Evolutionary conservation across 1,140 invertebrate species (phyloP), one percentile per base, ranked within the genome.

Genomic region (Chlorops oryzae): DNA sequence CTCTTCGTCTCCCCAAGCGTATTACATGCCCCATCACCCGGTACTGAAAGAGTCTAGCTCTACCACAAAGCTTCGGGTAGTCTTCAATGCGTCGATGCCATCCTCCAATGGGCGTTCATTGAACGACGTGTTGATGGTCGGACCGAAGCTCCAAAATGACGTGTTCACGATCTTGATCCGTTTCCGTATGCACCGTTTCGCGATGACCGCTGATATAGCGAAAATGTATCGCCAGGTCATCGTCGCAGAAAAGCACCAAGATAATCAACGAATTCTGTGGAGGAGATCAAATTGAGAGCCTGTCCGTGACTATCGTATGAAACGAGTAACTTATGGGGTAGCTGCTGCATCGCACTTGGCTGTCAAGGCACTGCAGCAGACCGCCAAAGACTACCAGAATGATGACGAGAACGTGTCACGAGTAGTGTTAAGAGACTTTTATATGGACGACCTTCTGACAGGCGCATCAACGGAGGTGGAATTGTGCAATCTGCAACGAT

Each of bases 211-310:
- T 2, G 57, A 61, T 28, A 51, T 54, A 7, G 27, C 57, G 35
- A 60, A 69, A 45, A 70, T 70, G 62, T 73, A 58, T 48, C 50
- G 62, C 3, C 59, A 60, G 34, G 51, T 69, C 5, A 17, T 7
- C 20, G 34, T 67, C 4, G 25, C 51, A 39, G 2, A 32, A 27
- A 25, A 53, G 20, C 39, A 68, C 41, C 24, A 47, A 20, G 41
- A 42, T 12, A 63, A 59, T 45, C 72, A 75, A 59, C 40, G 55
- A 18, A 68, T 75, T 24, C 20, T 75, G 1, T 74, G 72, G 65
- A 48, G 66, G 25, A 23, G n/a, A n/a, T n/a, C n/a, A n/a, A n/a
- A n/a, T n/a, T n/a, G n/a, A 10, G 34, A 50, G 21, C 10, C 17
- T n/a, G 37, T 58, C 5, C 34, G 47, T 24, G 34, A 46, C 27